Percentiles rank a stretch among this genome's conserved stretches.
These are phyloP conservation scores for Podilymbus podiceps DNA, from an alignment of 2,113 vertebrate species.

Conservation along the genomic window DNA sequence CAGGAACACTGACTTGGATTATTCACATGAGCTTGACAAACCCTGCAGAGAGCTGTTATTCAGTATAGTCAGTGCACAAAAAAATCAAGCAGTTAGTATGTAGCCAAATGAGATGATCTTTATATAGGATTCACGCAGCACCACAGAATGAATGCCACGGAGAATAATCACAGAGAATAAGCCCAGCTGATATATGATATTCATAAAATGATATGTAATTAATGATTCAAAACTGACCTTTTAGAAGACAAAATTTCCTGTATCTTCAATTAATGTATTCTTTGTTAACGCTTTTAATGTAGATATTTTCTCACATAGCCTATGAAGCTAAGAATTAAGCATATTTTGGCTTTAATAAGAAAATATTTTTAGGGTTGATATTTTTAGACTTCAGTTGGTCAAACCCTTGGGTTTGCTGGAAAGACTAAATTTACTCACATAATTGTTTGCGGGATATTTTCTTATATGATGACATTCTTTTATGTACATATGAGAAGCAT, in stretches of 20 bases:
- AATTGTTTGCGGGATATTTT: neutral
- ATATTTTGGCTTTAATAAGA: slow-evolving; percentile 14
- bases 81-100: neutral
- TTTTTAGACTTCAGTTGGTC: neutral
- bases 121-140: neutral
- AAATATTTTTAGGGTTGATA: neutral
- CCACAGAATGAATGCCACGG: neutral
- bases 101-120: neutral
- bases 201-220: neutral
- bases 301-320: neutral
- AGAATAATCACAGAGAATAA: neutral
- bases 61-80: neutral
- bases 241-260: slow-evolving; percentile 5
- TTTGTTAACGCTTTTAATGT: slow-evolving; percentile 24
- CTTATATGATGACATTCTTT: neutral
- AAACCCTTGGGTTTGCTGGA: neutral
- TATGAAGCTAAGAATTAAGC: slow-evolving; percentile 25
- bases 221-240: slow-evolving; percentile 35
- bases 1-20: neutral
- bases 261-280: slow-evolving; percentile 28
- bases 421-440: neutral
- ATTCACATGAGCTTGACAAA: neutral
- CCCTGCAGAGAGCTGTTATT: neutral
- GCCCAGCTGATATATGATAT: neutral
- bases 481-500: neutral